These are phyloP conservation scores for Chaenogobius annularis DNA, from an alignment of 2,113 vertebrate genomes.

Conservation along the genomic window DNA sequence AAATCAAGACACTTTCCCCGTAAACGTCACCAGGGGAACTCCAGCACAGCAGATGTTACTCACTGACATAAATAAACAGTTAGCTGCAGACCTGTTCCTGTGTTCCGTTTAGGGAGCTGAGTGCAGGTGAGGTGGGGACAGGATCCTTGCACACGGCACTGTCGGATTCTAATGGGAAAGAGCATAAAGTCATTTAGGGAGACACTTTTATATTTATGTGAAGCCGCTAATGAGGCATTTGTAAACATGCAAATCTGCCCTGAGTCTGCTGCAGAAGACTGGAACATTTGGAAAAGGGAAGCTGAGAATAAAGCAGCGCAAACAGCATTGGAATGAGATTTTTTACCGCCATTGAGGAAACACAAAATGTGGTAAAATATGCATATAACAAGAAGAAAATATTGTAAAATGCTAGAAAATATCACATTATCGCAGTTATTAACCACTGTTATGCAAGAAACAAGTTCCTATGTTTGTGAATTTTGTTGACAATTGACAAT, in stretches of 20 bases:
- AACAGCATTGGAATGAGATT: background rate
- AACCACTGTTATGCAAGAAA: too few species aligned
- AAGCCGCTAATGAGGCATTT: conserved; percentile 54
- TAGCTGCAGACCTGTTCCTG: background rate
- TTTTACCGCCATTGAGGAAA: background rate
- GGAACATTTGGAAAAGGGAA: conserved; percentile 1
- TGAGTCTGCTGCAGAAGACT: conserved; percentile 11
- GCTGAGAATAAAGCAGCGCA: background rate
- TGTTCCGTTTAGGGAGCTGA: background rate
- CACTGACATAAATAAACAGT: conserved; percentile 4
- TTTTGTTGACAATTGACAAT: too few species aligned
- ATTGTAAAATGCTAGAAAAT: background rate
- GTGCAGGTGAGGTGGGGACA: conserved; percentile 16
- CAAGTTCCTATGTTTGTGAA: too few species aligned
- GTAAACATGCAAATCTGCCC: conserved; percentile 36
- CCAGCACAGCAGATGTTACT: conserved; percentile 1
- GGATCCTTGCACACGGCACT: conserved; percentile 18
- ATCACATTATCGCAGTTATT: too few species aligned
- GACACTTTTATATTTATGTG: conserved; percentile 44
- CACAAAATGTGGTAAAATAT: background rate
- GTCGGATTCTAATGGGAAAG: conserved; percentile 41
- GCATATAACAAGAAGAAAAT: background rate
- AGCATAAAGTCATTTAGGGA: conserved; percentile 36
- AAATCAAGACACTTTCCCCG: background rate
- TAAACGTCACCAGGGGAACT: conserved; percentile 2